phyloP scores from a whole-genome alignment of 2,888 invertebrate genomes.

The Branchellion lobata region DNA sequence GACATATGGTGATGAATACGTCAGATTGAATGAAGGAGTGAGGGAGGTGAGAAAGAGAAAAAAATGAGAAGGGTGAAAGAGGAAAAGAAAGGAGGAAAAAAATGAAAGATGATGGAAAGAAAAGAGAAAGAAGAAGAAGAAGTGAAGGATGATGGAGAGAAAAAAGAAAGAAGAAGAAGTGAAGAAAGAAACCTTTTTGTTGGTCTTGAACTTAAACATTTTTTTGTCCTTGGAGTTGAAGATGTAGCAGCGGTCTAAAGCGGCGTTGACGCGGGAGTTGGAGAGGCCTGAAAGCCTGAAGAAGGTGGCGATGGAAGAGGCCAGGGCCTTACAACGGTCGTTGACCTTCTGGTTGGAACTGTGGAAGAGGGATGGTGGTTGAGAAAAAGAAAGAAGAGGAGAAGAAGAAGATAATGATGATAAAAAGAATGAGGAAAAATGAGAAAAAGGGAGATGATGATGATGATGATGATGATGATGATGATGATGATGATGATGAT shows the following conservation, averaged over 20 bases:
- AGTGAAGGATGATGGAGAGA: too few relatives aligned
- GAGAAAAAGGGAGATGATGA: conserved; percentile 21
- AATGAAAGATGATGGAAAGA: too few relatives aligned
- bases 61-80: too few relatives aligned
- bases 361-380: neutral
- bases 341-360: conserved; percentile 51
- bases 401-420: neutral
- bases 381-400: neutral
- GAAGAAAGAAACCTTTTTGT: conserved; percentile 44
- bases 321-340: conserved; percentile 66
- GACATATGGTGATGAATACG: too few relatives aligned
- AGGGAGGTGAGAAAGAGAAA: too few relatives aligned
- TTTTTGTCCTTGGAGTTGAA: conserved; percentile 82
- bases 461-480: conserved; percentile 35
- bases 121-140: too few relatives aligned
- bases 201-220: conserved; percentile 64
- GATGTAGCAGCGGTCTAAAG: conserved; percentile 77
- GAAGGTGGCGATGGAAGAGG: conserved; percentile 78
- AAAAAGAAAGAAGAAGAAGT: too few relatives aligned
- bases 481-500: conserved; percentile 38
- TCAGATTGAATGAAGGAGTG: too few relatives aligned
- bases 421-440: too few relatives aligned
- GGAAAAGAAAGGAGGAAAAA: too few relatives aligned
- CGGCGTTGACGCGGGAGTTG: conserved; percentile 61
- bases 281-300: conserved; percentile 75